A percentile compares a stretch with the other conserved stretches of the same genome.
Evolutionary conservation across 2,113 vertebrate species (phyloP).

Genomic region (Bambusicola thoracicus): DNA sequence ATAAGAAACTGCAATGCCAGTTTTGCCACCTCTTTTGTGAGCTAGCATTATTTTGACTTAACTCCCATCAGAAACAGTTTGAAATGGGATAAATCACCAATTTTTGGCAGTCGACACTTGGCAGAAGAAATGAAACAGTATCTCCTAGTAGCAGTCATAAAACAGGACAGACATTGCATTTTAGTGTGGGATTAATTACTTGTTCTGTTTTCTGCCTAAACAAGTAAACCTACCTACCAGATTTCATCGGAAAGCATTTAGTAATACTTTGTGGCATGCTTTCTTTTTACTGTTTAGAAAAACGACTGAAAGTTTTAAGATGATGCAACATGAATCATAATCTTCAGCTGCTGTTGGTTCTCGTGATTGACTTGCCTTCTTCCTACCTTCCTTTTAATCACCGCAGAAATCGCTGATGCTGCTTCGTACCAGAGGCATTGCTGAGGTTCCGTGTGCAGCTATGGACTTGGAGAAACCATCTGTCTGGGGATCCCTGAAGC

Average conservation of each 20-base stretch:
- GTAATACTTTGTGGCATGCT: background rate
- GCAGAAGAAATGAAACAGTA: background rate
- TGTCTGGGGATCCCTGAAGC: slow-evolving; percentile 81
- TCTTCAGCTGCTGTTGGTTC: slow-evolving; percentile 21
- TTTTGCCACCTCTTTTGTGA: background rate
- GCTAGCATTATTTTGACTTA: background rate
- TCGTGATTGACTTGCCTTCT: slow-evolving; percentile 39
- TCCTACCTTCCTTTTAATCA: slow-evolving; percentile 31
- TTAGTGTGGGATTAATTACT: slow-evolving; percentile 38
- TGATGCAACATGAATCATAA: slow-evolving; percentile 49
- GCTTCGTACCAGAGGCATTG: background rate
- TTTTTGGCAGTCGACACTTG: background rate
- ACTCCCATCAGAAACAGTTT: background rate
- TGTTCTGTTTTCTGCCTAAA: slow-evolving; percentile 39
- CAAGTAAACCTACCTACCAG: slow-evolving; percentile 53
- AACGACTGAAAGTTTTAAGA: slow-evolving; percentile 33
- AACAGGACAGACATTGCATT: slow-evolving; percentile 9
- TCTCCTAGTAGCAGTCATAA: slow-evolving; percentile 4
- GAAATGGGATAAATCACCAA: background rate
- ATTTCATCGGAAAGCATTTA: slow-evolving; percentile 35
- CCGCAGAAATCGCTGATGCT: background rate
- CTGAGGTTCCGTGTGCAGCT: slow-evolving; percentile 13
- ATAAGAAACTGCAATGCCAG: background rate
- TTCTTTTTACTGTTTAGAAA: slow-evolving; percentile 12
- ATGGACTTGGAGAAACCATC: slow-evolving; percentile 83